Conservation (phyloP, 2,797 vertebrate species). For the Neolamprologus multifasciatus region DNA sequence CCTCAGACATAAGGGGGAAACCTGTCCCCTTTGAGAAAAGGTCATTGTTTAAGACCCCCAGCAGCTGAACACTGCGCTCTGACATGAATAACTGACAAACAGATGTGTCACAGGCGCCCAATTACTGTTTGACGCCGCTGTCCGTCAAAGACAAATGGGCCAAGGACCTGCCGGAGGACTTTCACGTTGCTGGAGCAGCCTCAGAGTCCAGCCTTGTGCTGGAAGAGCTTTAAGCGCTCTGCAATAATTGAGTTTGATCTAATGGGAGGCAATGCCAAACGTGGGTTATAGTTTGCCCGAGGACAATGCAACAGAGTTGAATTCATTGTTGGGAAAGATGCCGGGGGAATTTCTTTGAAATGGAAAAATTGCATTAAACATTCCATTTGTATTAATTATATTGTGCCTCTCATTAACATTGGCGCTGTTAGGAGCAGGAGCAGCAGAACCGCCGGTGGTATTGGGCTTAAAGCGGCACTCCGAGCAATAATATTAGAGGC, state of each 20-base stretch:
- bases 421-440: not conserved
- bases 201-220: not conserved
- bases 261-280: constrained; percentile 55
- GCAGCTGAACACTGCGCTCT: constrained; percentile 46
- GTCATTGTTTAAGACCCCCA: constrained; percentile 47
- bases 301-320: constrained; percentile 44
- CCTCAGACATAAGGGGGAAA: constrained; percentile 13
- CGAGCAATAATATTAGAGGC: constrained; percentile 38
- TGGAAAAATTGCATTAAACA: constrained; percentile 74
- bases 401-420: constrained; percentile 52
- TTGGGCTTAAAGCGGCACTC: constrained; percentile 33
- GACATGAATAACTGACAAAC: constrained; percentile 60
- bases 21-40: constrained; percentile 52
- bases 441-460: constrained; percentile 2
- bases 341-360: constrained; percentile 70
- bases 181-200: not conserved
- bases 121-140: constrained; percentile 47
- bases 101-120: constrained; percentile 53
- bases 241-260: constrained; percentile 59
- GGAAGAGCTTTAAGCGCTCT: constrained; percentile 1
- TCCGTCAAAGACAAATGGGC: constrained; percentile 39
- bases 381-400: constrained; percentile 74
- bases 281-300: constrained; percentile 55
- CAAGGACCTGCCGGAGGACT: constrained; percentile 31
- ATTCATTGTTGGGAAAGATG: constrained; percentile 38